phyloP scores from a whole-genome alignment of 1,140 invertebrate genomes.

The Apolygus lucorum region DNA sequence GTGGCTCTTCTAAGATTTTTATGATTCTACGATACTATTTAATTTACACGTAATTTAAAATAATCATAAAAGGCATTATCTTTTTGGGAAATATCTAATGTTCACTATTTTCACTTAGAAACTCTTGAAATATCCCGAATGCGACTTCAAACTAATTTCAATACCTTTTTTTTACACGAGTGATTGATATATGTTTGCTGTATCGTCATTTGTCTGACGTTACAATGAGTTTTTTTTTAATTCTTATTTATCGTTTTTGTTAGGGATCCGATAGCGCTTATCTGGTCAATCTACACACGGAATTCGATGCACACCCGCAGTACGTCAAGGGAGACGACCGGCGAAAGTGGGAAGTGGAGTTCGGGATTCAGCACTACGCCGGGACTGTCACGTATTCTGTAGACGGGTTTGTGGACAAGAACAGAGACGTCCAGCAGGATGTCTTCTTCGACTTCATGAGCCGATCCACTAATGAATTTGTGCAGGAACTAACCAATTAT shows the following conservation, averaged over 20 bases:
- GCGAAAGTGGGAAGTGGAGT: constrained; percentile 82
- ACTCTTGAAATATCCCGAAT: too few relatives aligned
- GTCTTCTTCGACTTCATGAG: constrained; percentile 89
- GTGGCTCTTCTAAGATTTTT: too few relatives aligned
- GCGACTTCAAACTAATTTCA: too few relatives aligned
- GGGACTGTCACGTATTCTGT: constrained; percentile 86
- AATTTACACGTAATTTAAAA: too few relatives aligned
- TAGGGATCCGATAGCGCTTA: constrained; percentile 80
- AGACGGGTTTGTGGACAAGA: constrained; percentile 95
- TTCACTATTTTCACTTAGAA: too few relatives aligned
- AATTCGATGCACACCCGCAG: constrained; percentile 75
- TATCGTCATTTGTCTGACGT: too few relatives aligned
- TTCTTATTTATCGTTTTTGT: constrained; percentile 28
- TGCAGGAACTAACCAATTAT: constrained; percentile 77
- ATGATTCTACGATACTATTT: too few relatives aligned
- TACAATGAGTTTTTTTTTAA: background rate
- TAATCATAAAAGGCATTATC: too few relatives aligned
- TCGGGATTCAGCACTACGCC: constrained; percentile 89
- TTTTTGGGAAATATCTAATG: too few relatives aligned
- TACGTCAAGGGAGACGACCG: constrained; percentile 83
- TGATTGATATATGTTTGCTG: background rate
- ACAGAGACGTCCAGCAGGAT: constrained; percentile 88
- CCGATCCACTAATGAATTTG: constrained; percentile 74
- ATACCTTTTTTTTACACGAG: background rate
- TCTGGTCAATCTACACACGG: constrained; percentile 78